phyloP scores from a whole-genome alignment of 1,140 invertebrate genomes.

The Teleopsis dalmanni region DNA sequence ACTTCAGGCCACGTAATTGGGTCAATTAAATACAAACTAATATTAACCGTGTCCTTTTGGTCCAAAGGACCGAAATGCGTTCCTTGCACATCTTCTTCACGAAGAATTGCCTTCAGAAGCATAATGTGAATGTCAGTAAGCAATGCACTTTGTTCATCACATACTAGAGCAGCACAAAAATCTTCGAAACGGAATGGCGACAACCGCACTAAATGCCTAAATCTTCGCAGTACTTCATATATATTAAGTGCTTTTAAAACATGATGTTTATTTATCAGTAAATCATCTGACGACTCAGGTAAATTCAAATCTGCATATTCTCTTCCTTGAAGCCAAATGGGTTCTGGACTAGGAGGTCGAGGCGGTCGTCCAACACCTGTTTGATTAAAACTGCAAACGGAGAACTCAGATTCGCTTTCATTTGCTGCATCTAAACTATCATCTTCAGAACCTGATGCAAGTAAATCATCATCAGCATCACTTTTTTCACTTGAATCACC shows the following conservation, averaged over 20 bases:
- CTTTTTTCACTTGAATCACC: slow-evolving; percentile 74
- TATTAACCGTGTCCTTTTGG: slow-evolving; percentile 93
- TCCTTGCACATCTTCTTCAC: slow-evolving; percentile 91
- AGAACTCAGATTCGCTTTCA: slow-evolving; percentile 76
- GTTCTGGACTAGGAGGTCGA: slow-evolving; percentile 75
- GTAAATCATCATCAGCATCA: slow-evolving; percentile 62
- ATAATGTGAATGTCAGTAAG: slow-evolving; percentile 88
- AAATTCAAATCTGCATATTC: slow-evolving; percentile 69
- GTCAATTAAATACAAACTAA: slow-evolving; percentile 86
- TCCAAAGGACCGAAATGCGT: slow-evolving; percentile 93
- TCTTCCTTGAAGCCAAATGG: slow-evolving; percentile 74
- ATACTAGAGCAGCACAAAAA: slow-evolving; percentile 84
- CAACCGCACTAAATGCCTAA: slow-evolving; percentile 78
- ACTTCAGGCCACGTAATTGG: slow-evolving; percentile 92
- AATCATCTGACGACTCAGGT: slow-evolving; percentile 84
- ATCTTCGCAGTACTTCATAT: slow-evolving; percentile 91
- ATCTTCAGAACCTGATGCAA: slow-evolving; percentile 57
- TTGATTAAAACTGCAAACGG: slow-evolving; percentile 66
- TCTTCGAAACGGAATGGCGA: slow-evolving; percentile 95
- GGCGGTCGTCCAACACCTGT: slow-evolving; percentile 45
- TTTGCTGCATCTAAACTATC: slow-evolving; percentile 59
- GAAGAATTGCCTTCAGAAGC: slow-evolving; percentile 79
- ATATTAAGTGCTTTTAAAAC: slow-evolving; percentile 75
- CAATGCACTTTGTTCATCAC: slow-evolving; percentile 84
- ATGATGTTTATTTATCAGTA: slow-evolving; percentile 70